Base-by-base conservation (phyloP, 2,888 invertebrate genomes). In the Andrena chrysosceles region DNA sequence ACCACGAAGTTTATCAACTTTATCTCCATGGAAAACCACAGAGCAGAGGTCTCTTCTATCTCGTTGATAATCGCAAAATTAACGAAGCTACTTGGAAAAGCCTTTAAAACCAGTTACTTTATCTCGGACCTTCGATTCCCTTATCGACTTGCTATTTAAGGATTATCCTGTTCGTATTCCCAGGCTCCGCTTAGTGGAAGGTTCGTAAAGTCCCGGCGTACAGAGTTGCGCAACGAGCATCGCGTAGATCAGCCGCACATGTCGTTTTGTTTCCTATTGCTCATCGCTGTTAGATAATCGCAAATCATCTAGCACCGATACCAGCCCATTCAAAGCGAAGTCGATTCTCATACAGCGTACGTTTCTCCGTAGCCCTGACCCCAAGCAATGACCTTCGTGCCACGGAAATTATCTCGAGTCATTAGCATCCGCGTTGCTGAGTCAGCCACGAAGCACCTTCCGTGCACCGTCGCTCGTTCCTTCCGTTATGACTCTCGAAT, bases 341-440 rank as follows among this genome's bases (percentile, higher is more conserved):
- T 59, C 13, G 31, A 71, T 67, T 8, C 33, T 59, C 66, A 49
- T 67, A 62, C 33, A 66, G n/a, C 29, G 35, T 20, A 23, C 29
- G 23, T 33, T 42, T 52, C 23, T 29, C 23, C 60, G 16, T 49
- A 60, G 60, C 35, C 60, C 62, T 77, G 85, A 79, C 78, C 77
- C 75, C 68, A 48, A 31, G 33, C 56, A 23, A 67, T 81, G 71
- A 71, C 75, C 77, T 59, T 62, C 72, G n/a, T 16, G 56, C 66
- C 66, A 33, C 72, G 79, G 81, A 78, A 86, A 85, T 76, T 78
- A 80, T 79, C 75, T 67, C 60, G 84, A n/a, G 71, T 69, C 78
- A 85, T 88, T 85, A 87, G 69, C 82, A 84, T 85, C 80, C 81
- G 52, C 76, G 81, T 77, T 83, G 72, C 66, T 42, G 42, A 33